Percentiles rank a stretch among this genome's conserved stretches.
These are phyloP conservation scores for Melieria picta DNA, from an alignment of 2,888 invertebrate species.

Conservation along the genomic window DNA sequence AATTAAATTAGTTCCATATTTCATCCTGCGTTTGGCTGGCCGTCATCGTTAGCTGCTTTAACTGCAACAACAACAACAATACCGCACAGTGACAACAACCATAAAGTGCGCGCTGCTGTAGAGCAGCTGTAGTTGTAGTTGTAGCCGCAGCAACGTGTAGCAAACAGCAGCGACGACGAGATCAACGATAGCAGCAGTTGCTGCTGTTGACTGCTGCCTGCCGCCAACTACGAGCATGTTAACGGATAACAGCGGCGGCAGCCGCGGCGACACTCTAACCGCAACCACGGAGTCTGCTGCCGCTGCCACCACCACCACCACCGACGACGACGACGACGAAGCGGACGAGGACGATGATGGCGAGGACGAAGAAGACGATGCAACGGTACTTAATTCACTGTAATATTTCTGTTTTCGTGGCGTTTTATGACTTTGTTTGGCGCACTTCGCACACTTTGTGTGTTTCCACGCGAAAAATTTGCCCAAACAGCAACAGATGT, in stretches of 20 bases:
- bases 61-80: no score
- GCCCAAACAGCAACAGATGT: no score
- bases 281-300: conserved; percentile 27
- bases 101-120: neutral
- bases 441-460: no score
- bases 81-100: neutral
- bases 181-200: no score
- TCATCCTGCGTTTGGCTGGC: no score
- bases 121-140: neutral
- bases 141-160: no score
- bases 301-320: conserved; percentile 29
- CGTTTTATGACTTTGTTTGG: neutral
- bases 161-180: no score
- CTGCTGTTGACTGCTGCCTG: neutral
- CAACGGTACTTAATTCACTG: conserved; percentile 49
- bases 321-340: conserved; percentile 39
- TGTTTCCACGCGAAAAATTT: no score
- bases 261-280: conserved; percentile 30
- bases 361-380: conserved; percentile 43
- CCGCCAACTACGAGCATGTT: conserved; percentile 46
- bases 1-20: no score
- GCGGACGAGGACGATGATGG: conserved; percentile 39
- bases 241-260: conserved; percentile 44
- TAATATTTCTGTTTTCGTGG: neutral
- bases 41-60: no score